These are phyloP conservation scores for Drosophila emarginata DNA, from an alignment of 2,888 invertebrate species.

Conservation along the genomic window DNA sequence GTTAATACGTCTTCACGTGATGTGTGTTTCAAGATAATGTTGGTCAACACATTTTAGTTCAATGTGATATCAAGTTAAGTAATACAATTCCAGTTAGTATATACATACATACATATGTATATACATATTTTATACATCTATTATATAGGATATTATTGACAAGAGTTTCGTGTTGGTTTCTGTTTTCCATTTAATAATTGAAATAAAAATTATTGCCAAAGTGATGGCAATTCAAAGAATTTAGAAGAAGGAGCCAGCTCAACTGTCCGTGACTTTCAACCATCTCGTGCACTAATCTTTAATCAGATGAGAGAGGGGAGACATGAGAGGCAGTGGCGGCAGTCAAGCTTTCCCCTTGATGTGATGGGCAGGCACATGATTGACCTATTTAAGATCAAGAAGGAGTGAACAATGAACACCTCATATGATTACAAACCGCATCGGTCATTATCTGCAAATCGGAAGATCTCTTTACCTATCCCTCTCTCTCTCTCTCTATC, in stretches of 20 bases:
- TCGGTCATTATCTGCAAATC: slow-evolving; percentile 19
- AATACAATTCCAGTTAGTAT: too few relatives aligned
- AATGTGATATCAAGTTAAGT: too few relatives aligned
- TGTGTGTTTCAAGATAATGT: too few relatives aligned
- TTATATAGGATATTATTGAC: neutral
- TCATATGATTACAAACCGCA: slow-evolving; percentile 57
- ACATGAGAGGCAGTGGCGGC: neutral
- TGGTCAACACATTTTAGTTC: too few relatives aligned
- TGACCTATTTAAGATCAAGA: slow-evolving; percentile 60
- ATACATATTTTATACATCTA: too few relatives aligned
- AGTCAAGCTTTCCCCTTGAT: slow-evolving; percentile 8
- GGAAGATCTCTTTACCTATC: slow-evolving; percentile 14
- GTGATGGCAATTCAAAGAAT: slow-evolving; percentile 8
- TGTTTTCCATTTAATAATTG: neutral
- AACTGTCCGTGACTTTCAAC: slow-evolving; percentile 15
- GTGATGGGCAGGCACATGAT: slow-evolving; percentile 40
- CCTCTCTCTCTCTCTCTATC: neutral
- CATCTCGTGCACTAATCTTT: slow-evolving; percentile 23
- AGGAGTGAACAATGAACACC: slow-evolving; percentile 71
- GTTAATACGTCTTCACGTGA: too few relatives aligned
- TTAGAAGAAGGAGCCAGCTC: slow-evolving; percentile 3
- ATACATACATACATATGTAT: too few relatives aligned
- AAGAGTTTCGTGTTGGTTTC: neutral
- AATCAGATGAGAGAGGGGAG: neutral
- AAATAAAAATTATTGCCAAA: neutral